phyloP scores from a whole-genome alignment of 2,797 vertebrate species.

The Balearica regulorum region DNA sequence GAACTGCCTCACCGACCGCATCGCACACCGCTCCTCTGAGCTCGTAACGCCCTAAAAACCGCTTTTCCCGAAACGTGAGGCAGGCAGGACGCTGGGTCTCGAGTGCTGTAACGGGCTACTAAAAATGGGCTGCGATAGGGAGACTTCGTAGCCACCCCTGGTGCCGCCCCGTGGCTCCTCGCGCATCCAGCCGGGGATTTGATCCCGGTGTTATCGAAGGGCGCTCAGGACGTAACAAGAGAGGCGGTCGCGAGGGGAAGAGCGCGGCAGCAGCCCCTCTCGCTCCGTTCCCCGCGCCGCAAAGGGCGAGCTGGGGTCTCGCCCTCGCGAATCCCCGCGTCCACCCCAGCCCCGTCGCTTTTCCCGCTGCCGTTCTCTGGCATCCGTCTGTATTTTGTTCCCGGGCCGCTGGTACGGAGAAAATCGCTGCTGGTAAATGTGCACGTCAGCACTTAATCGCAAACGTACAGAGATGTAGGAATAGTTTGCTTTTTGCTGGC shows the following conservation, averaged over 20 bases:
- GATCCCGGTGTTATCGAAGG: rapidly evolving
- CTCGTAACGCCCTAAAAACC: rapidly evolving
- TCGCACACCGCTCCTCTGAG: neutral
- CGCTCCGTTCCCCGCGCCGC: rapidly evolving
- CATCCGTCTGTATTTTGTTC: rapidly evolving
- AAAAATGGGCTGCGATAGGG: neutral
- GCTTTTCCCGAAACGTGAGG: neutral
- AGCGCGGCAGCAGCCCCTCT: neutral
- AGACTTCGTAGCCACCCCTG: neutral
- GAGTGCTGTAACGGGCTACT: neutral
- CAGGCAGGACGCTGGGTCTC: neutral
- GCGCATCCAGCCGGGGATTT: rapidly evolving
- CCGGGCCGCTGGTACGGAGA: neutral
- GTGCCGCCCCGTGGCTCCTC: rapidly evolving
- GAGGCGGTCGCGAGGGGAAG: rapidly evolving
- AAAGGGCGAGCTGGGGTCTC: neutral
- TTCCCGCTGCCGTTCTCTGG: neutral
- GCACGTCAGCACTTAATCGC: rapidly evolving
- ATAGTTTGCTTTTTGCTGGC: neutral
- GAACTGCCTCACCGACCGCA: rapidly evolving
- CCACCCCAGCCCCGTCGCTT: neutral
- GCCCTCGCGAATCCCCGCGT: rapidly evolving
- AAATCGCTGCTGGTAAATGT: rapidly evolving
- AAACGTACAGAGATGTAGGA: rapidly evolving
- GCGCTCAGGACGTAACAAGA: rapidly evolving